Evolutionary conservation across 2,888 invertebrate species (phyloP).

Genomic region (Coleophora deauratella): DNA sequence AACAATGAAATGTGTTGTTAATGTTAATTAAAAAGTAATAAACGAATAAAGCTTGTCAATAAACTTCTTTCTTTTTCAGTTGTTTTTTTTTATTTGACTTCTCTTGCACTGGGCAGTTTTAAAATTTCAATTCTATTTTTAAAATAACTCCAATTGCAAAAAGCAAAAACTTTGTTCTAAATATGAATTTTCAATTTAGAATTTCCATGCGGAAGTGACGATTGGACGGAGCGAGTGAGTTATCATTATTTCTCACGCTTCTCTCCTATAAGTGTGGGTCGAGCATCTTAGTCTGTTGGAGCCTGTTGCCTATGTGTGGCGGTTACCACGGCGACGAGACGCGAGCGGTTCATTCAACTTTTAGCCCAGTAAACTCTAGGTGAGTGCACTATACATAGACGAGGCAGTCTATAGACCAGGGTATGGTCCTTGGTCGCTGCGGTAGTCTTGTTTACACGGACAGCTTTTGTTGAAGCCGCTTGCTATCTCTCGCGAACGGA

Average conservation of each 20-base stretch:
- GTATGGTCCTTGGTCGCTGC: too few species aligned
- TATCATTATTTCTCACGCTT: constrained; percentile 73
- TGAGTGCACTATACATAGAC: constrained; percentile 13
- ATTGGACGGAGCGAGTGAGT: constrained; percentile 64
- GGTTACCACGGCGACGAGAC: constrained; percentile 31
- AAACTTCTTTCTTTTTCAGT: too few species aligned
- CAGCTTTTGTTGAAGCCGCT: constrained; percentile 36
- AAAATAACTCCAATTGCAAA: too few species aligned
- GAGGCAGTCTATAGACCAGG: too few species aligned
- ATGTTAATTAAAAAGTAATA: neutral
- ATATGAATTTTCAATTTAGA: constrained; percentile 24
- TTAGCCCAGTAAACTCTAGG: constrained; percentile 73
- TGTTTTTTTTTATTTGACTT: too few species aligned
- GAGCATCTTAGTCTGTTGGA: constrained; percentile 41
- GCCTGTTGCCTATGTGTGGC: constrained; percentile 20
- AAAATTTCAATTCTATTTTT: too few species aligned
- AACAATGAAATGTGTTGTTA: constrained; percentile 3
- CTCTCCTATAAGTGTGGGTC: constrained; percentile 49
- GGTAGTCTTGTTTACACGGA: constrained; percentile 33
- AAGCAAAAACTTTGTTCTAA: too few species aligned
- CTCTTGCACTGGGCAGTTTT: too few species aligned
- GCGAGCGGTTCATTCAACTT: constrained; percentile 71
- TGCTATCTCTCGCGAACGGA: constrained; percentile 16
- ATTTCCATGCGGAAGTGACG: constrained; percentile 62
- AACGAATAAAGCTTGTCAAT: neutral